phyloP scores from a whole-genome alignment of 2,888 invertebrate species.

The Muscina levida region DNA sequence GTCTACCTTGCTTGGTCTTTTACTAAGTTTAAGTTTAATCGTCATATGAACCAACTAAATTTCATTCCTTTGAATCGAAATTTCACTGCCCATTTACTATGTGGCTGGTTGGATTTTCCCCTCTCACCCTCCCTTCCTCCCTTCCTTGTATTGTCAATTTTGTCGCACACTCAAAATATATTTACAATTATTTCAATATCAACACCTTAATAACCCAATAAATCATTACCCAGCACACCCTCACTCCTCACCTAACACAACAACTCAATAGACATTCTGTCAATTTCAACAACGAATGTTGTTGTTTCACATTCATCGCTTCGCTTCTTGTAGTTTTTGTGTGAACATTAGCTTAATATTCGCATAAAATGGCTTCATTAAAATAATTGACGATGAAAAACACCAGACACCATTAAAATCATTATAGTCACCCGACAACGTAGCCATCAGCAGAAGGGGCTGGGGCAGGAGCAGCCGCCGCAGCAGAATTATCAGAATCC shows the following conservation, averaged over 20 bases:
- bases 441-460: slow-evolving; percentile 29
- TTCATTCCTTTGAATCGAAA: no score
- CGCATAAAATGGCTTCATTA: slow-evolving; percentile 64
- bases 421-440: slow-evolving; percentile 60
- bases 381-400: slow-evolving; percentile 64
- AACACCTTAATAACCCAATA: slow-evolving; percentile 21
- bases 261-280: background rate
- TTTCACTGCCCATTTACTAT: no score
- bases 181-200: slow-evolving; percentile 11
- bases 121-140: no score
- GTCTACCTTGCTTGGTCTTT: no score
- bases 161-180: no score
- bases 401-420: slow-evolving; percentile 64
- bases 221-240: background rate
- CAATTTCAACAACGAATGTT: slow-evolving; percentile 22
- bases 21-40: no score
- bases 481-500: background rate
- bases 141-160: no score
- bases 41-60: no score
- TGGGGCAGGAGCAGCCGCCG: background rate
- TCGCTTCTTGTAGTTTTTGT: slow-evolving; percentile 37
- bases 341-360: slow-evolving; percentile 59
- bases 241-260: background rate
- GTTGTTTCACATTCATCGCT: slow-evolving; percentile 24
- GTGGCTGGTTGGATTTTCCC: no score